A percentile compares a stretch with the other conserved stretches of the same genome.
Conservation (phyloP, 1,140 invertebrate genomes). For the Bombus fervidus region DNA sequence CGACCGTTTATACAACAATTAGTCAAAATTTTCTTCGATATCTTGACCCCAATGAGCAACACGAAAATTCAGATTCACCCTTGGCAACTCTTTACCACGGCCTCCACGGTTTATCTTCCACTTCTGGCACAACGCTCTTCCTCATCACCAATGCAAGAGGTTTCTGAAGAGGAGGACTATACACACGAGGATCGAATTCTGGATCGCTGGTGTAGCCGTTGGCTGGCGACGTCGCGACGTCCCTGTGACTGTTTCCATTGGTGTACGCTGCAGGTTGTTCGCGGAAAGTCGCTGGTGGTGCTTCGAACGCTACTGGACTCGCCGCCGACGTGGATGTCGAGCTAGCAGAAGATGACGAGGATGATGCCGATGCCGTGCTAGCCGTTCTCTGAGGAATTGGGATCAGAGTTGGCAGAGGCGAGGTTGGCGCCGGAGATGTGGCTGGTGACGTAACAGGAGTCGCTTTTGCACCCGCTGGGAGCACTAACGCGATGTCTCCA, state of each 20-base stretch:
- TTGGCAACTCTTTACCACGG: constrained; percentile 85
- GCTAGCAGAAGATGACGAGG: constrained; percentile 81
- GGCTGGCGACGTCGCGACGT: constrained; percentile 78
- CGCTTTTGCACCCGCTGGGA: constrained; percentile 81
- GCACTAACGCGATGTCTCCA: constrained; percentile 85
- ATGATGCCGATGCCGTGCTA: constrained; percentile 86
- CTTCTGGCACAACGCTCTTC: constrained; percentile 82
- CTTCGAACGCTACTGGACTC: constrained; percentile 79
- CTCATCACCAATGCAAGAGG: constrained; percentile 89
- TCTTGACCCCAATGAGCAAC: neutral
- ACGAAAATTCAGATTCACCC: neutral
- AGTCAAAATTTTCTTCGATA: neutral
- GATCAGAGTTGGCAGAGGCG: constrained; percentile 86
- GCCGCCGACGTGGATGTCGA: constrained; percentile 80
- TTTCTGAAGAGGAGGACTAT: constrained; percentile 83
- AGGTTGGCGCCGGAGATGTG: constrained; percentile 80
- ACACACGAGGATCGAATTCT: constrained; percentile 80
- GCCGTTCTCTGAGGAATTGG: constrained; percentile 88
- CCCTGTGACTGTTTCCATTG: constrained; percentile 77
- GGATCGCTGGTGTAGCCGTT: constrained; percentile 79
- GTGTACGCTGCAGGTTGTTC: constrained; percentile 79
- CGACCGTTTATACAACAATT: neutral
- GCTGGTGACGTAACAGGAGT: constrained; percentile 77
- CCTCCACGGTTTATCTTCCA: constrained; percentile 85
- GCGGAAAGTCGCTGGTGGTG: constrained; percentile 74